phyloP scores from a whole-genome alignment of 1,140 invertebrate genomes.

The Drosophila watanabei region DNA sequence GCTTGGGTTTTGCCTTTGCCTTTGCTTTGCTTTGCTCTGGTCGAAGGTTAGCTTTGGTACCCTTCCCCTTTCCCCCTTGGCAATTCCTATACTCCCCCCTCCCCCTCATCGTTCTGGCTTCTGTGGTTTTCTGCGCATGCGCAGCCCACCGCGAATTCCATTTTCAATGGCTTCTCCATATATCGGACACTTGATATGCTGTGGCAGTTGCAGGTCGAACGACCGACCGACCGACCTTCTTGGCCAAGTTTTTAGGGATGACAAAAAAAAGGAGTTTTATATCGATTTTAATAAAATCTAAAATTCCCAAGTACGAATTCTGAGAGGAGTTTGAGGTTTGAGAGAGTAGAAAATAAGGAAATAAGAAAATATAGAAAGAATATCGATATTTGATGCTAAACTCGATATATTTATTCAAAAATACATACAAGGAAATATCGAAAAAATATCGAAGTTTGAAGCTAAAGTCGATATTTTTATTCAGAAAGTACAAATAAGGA shows the following conservation, averaged over 20 bases:
- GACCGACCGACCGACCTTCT: conserved; percentile 31
- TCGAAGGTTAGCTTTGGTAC: conserved; percentile 21
- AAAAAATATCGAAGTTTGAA: no score
- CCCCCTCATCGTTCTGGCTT: not conserved
- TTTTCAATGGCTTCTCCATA: conserved; percentile 63
- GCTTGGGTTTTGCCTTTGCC: conserved; percentile 17
- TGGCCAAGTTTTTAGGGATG: conserved; percentile 9
- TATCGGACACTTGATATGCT: conserved; percentile 60
- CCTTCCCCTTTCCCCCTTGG: not conserved
- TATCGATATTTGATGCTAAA: no score
- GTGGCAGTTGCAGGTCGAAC: conserved; percentile 35
- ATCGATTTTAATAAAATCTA: not conserved
- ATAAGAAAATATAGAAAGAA: no score
- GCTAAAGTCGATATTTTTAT: no score
- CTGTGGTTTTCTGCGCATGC: conserved; percentile 73
- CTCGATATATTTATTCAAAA: not conserved
- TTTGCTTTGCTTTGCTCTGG: conserved; percentile 16
- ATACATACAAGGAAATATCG: no score
- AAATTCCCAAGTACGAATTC: no score
- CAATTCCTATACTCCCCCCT: not conserved
- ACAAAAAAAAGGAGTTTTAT: no score
- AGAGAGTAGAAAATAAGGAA: no score
- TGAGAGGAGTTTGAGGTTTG: no score
- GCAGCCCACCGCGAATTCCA: conserved; percentile 63
- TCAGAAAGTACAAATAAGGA: no score